Base-by-base conservation (phyloP, 2,113 vertebrate species). In the Mustela nigripes region DNA sequence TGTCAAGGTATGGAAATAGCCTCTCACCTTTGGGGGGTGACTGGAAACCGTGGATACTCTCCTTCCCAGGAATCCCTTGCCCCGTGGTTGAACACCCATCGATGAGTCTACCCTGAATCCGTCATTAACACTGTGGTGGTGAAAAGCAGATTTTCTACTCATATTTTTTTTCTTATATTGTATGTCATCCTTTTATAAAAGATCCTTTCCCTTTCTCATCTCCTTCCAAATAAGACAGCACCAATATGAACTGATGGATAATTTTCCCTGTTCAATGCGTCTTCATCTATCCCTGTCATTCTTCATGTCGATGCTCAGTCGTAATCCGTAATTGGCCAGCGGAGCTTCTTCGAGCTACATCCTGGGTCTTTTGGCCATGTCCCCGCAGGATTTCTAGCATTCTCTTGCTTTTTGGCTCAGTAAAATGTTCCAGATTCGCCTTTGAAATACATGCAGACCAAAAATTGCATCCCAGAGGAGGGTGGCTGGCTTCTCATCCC, bases 1-100 rank as follows among this genome's bases (percentile, higher is more conserved):
- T 10, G 80, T 45, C 65, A 14, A 7, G 28, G 7, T 5, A 2
- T 21, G 1, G 4, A 31, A 1, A 1, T 4, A 8, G 33, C 5
- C 6, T 9, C 83, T 39, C 15, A 42, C 12, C 89, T 89, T 26
- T 5, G 31, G 14, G 7, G 11, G 36, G 7, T 11, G 21, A 28
- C 67, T 36, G 24, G 36, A 82, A 53, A 4, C 31, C 3, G 10
- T 36, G 65, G 71, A 28, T 53, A 0, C 9, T 24, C 14, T 85
- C 8, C 12, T 79, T 67, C 39, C 60, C 63, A 22, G 58, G 36
- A 67, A 31, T 7, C 60, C n/a, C 39, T 53, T 60, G 24, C 48
- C 65, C 83, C 3, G 7, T 4, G 48, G 16, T 22, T 65, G 36
- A 2, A 42, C 11, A 24, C 14, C 92, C 45, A 5, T 8, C 3